These are phyloP conservation scores for Phyllotreta striolata DNA, from an alignment of 2,888 invertebrate genomes.

Conservation along the genomic window DNA sequence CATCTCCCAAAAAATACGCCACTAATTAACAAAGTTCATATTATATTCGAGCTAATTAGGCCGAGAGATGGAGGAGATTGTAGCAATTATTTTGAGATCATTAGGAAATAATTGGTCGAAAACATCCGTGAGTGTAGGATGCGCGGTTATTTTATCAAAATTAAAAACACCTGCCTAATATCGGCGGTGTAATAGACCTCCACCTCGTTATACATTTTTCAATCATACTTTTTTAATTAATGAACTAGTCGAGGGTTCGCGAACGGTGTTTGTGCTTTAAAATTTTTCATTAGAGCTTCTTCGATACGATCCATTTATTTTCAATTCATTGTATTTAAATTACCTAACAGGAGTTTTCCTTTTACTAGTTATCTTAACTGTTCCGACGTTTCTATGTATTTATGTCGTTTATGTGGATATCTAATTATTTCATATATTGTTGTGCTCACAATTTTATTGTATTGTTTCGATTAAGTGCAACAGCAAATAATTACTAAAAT, in stretches of 20 bases:
- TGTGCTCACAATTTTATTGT: too few species aligned
- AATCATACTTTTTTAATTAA: slow-evolving; percentile 27
- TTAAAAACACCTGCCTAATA: slow-evolving; percentile 47
- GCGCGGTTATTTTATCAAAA: slow-evolving; percentile 42
- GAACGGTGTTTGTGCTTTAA: not conserved
- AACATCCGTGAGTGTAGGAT: slow-evolving; percentile 43
- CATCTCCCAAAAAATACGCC: slow-evolving; percentile 18
- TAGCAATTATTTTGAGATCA: slow-evolving; percentile 46
- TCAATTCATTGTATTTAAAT: too few species aligned
- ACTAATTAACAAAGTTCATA: slow-evolving; percentile 43
- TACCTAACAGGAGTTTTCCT: too few species aligned
- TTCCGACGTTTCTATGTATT: too few species aligned
- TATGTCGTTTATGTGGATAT: too few species aligned
- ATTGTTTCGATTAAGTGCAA: too few species aligned
- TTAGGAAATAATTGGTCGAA: slow-evolving; percentile 49
- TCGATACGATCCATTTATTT: too few species aligned
- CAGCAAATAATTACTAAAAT: too few species aligned
- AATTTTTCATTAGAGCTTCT: not conserved
- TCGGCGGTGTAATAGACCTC: slow-evolving; percentile 33
- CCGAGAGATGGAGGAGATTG: slow-evolving; percentile 42
- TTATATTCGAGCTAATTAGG: slow-evolving; percentile 43
- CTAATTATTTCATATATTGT: too few species aligned
- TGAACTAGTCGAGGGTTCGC: slow-evolving; percentile 6
- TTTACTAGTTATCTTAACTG: too few species aligned
- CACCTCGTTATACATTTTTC: slow-evolving; percentile 33